These are phyloP conservation scores for Epinotia brunnichana DNA, from an alignment of 2,888 invertebrate species.

Conservation along the genomic window DNA sequence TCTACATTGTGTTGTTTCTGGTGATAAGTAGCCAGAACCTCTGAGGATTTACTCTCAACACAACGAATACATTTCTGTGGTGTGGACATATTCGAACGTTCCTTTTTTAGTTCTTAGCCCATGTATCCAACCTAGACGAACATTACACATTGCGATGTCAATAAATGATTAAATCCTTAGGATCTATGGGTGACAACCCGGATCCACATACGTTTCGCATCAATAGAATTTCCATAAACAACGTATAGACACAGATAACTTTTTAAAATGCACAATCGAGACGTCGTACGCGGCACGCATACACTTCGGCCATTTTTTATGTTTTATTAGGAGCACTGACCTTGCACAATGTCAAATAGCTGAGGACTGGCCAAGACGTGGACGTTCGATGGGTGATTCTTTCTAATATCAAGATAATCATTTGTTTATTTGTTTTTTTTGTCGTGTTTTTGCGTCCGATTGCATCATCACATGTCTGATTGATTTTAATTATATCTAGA, in stretches of 20 bases:
- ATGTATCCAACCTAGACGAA: neutral
- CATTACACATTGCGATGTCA: neutral
- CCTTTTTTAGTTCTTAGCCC: neutral
- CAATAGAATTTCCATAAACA: constrained; percentile 21
- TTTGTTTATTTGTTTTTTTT: neutral
- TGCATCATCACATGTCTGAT: too few relatives aligned
- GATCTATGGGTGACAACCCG: constrained; percentile 17
- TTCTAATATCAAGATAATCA: neutral
- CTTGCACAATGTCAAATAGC: constrained; percentile 47
- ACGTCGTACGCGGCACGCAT: constrained; percentile 37
- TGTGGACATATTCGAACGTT: too few relatives aligned
- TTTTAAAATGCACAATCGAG: constrained; percentile 43
- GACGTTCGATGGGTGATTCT: constrained; percentile 9
- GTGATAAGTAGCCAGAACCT: neutral
- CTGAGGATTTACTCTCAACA: too few relatives aligned
- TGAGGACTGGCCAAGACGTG: constrained; percentile 21
- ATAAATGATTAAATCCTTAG: neutral
- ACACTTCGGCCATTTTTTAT: constrained; percentile 27
- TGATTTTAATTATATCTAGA: too few relatives aligned
- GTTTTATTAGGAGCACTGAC: constrained; percentile 44
- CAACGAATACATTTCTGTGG: too few relatives aligned
- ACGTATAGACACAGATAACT: constrained; percentile 22
- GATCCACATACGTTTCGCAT: constrained; percentile 24
- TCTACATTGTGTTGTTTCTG: neutral
- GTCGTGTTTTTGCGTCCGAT: neutral